Evolutionary conservation across 2,113 vertebrate species (phyloP).

Genomic region (Octodon degus): DNA sequence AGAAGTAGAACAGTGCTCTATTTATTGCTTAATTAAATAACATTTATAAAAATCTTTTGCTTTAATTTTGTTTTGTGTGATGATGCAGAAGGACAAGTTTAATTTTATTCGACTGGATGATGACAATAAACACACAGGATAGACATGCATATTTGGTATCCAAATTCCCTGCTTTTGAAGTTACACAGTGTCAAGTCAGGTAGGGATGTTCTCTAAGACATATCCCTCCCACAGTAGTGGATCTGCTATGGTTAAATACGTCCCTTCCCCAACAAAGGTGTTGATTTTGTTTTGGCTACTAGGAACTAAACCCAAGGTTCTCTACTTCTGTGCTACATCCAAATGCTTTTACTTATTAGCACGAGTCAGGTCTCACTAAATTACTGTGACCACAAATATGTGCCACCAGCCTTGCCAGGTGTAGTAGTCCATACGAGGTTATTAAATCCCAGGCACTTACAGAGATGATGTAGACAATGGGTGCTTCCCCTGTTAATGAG

Average conservation of each 20-base stretch:
- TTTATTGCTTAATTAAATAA: constrained; percentile 61
- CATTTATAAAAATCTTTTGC: neutral
- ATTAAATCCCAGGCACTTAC: neutral
- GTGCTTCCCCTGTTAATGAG: neutral
- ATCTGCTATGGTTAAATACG: neutral
- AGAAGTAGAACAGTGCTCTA: constrained; percentile 41
- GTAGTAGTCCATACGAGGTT: neutral
- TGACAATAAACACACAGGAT: neutral
- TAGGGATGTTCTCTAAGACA: neutral
- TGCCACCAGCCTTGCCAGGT: neutral
- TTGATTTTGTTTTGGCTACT: neutral
- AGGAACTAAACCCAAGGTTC: neutral
- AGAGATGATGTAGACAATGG: too few relatives aligned
- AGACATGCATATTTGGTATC: constrained; percentile 37
- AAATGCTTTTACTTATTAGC: too few relatives aligned
- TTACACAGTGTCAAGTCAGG: neutral
- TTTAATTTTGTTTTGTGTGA: constrained; percentile 59
- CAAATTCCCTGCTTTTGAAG: constrained; percentile 7
- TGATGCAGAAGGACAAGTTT: constrained; percentile 39
- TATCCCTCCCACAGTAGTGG: neutral
- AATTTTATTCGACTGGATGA: constrained; percentile 45
- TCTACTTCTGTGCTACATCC: too few relatives aligned
- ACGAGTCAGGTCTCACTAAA: neutral
- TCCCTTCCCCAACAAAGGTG: neutral
- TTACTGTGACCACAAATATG: neutral